Evolutionary conservation across 2,888 invertebrate genomes (phyloP).

Genomic region (Aromia moschata): DNA sequence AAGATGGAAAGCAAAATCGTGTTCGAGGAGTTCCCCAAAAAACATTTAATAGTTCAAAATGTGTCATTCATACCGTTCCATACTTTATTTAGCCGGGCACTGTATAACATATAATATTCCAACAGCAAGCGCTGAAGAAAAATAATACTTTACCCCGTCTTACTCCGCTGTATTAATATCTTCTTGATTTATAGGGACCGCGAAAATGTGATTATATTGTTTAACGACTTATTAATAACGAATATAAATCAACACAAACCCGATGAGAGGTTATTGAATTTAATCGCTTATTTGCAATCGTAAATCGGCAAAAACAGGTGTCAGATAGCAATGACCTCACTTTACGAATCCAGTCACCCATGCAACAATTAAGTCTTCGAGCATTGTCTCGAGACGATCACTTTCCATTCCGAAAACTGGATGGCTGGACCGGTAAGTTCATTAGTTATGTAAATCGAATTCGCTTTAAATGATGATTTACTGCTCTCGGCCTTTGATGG

Average conservation of each 20-base stretch:
- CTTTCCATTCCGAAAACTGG: conserved; percentile 29
- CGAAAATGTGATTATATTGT: conserved; percentile 29
- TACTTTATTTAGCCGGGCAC: too few species aligned
- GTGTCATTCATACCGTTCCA: too few species aligned
- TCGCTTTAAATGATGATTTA: conserved; percentile 59
- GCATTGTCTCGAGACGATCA: conserved; percentile 26
- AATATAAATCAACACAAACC: conserved; percentile 30
- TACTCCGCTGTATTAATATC: too few species aligned
- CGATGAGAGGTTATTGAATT: conserved; percentile 35
- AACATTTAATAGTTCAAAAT: too few species aligned
- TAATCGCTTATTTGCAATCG: conserved; percentile 37
- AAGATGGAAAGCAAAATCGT: too few species aligned
- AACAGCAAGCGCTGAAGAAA: too few species aligned
- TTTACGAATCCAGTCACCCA: conserved; percentile 26
- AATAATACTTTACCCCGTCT: too few species aligned
- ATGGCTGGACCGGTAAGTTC: conserved; percentile 52
- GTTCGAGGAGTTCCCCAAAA: too few species aligned
- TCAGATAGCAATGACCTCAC: conserved; percentile 36
- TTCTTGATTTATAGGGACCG: conserved; percentile 24
- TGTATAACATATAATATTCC: too few species aligned
- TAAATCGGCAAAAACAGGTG: conserved; percentile 43
- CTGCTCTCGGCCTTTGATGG: conserved; percentile 47
- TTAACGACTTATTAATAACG: conserved; percentile 29
- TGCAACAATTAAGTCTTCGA: conserved; percentile 19
- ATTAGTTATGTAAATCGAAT: conserved; percentile 61